A percentile compares a stretch with the other conserved stretches of the same genome.
These are phyloP conservation scores for Petroica traversi DNA, from an alignment of 2,113 vertebrate genomes.

Conservation along the genomic window DNA sequence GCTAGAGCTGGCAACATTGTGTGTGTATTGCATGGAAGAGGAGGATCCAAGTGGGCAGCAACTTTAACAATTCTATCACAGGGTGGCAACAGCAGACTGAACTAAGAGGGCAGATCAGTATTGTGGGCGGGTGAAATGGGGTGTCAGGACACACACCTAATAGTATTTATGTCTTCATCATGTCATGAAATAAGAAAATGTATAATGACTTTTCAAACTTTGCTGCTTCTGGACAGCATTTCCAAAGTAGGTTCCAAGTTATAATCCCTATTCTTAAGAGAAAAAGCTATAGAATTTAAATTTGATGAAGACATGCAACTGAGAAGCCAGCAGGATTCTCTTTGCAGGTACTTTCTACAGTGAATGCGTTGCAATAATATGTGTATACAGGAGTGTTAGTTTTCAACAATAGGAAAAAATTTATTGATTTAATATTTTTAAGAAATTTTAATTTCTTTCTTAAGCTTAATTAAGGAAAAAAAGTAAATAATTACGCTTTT, in stretches of 20 bases:
- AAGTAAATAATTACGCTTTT: neutral
- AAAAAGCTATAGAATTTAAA: neutral
- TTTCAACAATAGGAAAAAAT: neutral
- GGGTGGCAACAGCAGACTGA: neutral
- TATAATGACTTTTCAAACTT: neutral
- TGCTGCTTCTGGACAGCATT: neutral
- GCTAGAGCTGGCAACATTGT: neutral
- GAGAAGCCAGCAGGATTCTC: neutral
- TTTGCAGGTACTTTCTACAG: neutral
- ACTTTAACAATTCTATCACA: neutral
- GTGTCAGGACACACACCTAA: neutral
- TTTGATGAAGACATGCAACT: neutral
- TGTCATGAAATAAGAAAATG: neutral
- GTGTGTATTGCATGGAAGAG: neutral
- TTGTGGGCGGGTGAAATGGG: neutral
- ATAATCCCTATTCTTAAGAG: neutral
- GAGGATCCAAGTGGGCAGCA: neutral
- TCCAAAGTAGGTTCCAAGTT: neutral
- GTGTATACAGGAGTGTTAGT: rapidly evolving
- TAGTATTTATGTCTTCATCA: neutral
- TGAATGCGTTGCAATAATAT: neutral
- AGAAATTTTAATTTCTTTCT: neutral
- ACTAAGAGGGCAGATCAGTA: neutral
- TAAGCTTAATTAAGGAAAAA: neutral
- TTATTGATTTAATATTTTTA: neutral